Evolutionary conservation across 2,888 invertebrate genomes (phyloP).

Genomic region (Cantharis rustica): DNA sequence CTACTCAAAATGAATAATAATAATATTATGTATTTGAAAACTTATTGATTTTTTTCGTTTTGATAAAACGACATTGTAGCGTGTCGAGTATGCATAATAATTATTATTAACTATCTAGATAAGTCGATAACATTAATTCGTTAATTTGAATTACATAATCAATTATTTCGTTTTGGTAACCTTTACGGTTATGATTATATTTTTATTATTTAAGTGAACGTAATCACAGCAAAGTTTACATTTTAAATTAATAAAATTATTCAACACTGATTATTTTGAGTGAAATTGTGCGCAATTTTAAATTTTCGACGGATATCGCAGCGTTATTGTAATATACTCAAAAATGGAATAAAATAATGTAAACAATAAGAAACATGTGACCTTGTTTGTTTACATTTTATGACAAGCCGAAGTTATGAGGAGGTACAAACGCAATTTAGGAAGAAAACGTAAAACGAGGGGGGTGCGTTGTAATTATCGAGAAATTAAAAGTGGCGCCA

Average conservation of each 20-base stretch:
- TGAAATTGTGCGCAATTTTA: not conserved
- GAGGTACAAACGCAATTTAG: not conserved
- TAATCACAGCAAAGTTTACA: not conserved
- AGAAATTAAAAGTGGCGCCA: slow-evolving; percentile 19
- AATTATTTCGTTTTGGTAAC: not conserved
- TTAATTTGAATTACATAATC: not conserved
- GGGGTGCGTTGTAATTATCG: not conserved
- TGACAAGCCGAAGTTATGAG: slow-evolving; percentile 1
- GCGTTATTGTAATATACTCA: not conserved
- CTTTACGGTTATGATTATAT: not conserved
- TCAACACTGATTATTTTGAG: not conserved
- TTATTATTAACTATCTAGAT: not conserved
- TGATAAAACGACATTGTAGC: not conserved
- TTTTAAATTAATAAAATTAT: not conserved
- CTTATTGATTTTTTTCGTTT: not conserved
- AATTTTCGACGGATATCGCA: not conserved
- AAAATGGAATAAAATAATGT: not conserved
- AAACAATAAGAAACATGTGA: slow-evolving; percentile 9
- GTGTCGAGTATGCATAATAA: not conserved
- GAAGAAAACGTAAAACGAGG: slow-evolving; percentile 2
- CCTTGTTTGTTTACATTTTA: slow-evolving; percentile 8
- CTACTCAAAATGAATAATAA: too few species aligned
- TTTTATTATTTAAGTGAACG: not conserved
- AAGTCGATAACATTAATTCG: not conserved
- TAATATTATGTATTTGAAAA: not conserved